These are phyloP conservation scores for Tachysurus vachellii DNA, from an alignment of 2,113 vertebrate genomes.

Conservation along the genomic window DNA sequence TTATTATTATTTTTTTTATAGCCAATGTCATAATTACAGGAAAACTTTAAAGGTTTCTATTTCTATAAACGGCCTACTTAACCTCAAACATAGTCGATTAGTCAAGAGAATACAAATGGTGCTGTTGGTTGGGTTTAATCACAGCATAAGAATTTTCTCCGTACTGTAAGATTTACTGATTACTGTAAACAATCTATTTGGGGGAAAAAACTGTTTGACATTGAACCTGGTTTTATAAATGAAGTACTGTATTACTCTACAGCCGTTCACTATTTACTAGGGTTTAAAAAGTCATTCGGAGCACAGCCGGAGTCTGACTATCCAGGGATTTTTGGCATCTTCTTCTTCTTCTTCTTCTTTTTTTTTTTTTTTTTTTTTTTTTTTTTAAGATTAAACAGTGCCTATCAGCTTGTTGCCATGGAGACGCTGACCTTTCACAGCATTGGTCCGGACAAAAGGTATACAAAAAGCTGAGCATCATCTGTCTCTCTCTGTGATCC, in stretches of 20 bases:
- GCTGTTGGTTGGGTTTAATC: neutral
- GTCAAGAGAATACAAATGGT: neutral
- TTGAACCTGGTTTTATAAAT: neutral
- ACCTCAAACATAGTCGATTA: neutral
- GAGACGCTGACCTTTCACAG: conserved; percentile 40
- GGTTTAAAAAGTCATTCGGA: neutral
- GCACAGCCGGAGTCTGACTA: neutral
- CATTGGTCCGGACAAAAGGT: conserved; percentile 35
- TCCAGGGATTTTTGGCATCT: conserved; percentile 16
- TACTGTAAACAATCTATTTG: neutral
- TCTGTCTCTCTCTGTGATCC: conserved; percentile 19
- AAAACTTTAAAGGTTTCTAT: neutral
- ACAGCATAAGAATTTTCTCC: neutral
- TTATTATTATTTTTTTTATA: neutral
- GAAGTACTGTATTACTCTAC: neutral
- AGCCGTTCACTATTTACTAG: neutral
- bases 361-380: neutral
- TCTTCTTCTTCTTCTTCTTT: neutral
- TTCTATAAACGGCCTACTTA: neutral
- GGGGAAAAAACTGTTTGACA: neutral
- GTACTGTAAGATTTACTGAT: neutral
- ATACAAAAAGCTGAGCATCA: conserved; percentile 22
- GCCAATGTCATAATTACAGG: neutral
- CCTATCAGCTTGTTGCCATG: conserved; percentile 54
- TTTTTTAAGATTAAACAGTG: conserved; percentile 34